Evolutionary conservation across 2,113 vertebrate species (phyloP), one percentile per base, ranked within the genome.

Genomic region (Isurus oxyrinchus): DNA sequence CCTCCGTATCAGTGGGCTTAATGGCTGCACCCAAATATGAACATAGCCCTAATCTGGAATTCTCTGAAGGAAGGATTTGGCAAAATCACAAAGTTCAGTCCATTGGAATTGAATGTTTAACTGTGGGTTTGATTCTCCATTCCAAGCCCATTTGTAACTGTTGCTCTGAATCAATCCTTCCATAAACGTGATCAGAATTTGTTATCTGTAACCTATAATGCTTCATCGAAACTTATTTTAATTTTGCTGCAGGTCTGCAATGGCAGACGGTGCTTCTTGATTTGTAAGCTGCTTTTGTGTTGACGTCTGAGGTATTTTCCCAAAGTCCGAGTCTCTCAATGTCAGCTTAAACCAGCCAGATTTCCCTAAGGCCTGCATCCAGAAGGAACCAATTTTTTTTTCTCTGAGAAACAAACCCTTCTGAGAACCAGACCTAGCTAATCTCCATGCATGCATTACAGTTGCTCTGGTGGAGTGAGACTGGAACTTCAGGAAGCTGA

Each of bases 141-240:
- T 40, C 59, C n/a, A 6, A 19, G 13, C 1, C 40, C 16, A 84
- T 21, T 21, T 84, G 81, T 44, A 44, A 84, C 16, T 23, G 81
- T 84, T 40, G 10, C 61, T 94, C 59, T 94, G 90, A 59, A 66
- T 94, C n/a, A 94, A 94, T 94, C 35, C n/a, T 61, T 94, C 27
- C 90, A 61, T 5, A 61, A 84, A 63, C 5, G 19, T 66, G 5
- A 66, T 94, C 90, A 94, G 90, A 94, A 63, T 40, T 63, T 94
- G 19, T 7, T 6, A 44, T 63, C 16, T 66, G 31, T 2, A 3
- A 2, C n/a, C 23, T 94, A 35, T 14, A 94, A 66, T 94, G n/a
- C 31, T 40, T 21, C 19, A n/a, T 19, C 7, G 23, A 94, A 40
- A 23, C 40, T 66, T 19, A 63, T 40, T 94, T 94, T 63, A 5